These are phyloP conservation scores for Notarius lentiginosus DNA, from an alignment of 2,113 vertebrate genomes.

Conservation along the genomic window DNA sequence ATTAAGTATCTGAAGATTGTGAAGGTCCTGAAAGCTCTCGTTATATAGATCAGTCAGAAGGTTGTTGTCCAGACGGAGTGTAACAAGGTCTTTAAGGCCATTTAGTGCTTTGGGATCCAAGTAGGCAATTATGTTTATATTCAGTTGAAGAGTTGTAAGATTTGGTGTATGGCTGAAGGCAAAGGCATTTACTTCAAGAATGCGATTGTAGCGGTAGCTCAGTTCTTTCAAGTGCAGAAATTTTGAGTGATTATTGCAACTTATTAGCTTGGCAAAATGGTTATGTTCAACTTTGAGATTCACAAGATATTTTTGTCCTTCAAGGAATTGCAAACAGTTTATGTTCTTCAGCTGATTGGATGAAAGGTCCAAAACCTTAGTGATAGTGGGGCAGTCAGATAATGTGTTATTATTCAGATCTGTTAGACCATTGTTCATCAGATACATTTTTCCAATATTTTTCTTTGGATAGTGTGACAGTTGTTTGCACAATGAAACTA, in stretches of 20 bases:
- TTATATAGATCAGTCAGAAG: slow-evolving; percentile 75
- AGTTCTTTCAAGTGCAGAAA: slow-evolving; percentile 56
- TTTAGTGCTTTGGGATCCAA: slow-evolving; percentile 64
- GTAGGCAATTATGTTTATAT: slow-evolving; percentile 78
- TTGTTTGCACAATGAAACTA: slow-evolving; percentile 59
- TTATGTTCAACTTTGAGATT: slow-evolving; percentile 74
- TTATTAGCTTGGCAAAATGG: slow-evolving; percentile 45
- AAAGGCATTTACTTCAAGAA: slow-evolving; percentile 45
- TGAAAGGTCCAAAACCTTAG: slow-evolving; percentile 68
- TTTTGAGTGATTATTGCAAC: not conserved
- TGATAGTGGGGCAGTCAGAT: slow-evolving; percentile 60
- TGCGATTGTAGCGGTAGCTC: slow-evolving; percentile 79
- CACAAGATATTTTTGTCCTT: not conserved
- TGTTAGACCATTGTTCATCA: slow-evolving; percentile 56
- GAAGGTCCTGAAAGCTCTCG: slow-evolving; percentile 68
- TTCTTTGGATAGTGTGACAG: slow-evolving; percentile 46
- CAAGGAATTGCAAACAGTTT: slow-evolving; percentile 58
- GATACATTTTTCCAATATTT: slow-evolving; percentile 43
- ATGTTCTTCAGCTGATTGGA: slow-evolving; percentile 55
- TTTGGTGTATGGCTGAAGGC: slow-evolving; percentile 72
- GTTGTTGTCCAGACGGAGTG: slow-evolving; percentile 82
- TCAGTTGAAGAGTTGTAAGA: slow-evolving; percentile 66
- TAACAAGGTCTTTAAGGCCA: slow-evolving; percentile 64
- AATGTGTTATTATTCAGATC: not conserved
- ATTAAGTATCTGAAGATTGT: slow-evolving; percentile 71